Base-by-base conservation (phyloP, 2,797 vertebrate genomes). In the Clarias fuscus region DNA sequence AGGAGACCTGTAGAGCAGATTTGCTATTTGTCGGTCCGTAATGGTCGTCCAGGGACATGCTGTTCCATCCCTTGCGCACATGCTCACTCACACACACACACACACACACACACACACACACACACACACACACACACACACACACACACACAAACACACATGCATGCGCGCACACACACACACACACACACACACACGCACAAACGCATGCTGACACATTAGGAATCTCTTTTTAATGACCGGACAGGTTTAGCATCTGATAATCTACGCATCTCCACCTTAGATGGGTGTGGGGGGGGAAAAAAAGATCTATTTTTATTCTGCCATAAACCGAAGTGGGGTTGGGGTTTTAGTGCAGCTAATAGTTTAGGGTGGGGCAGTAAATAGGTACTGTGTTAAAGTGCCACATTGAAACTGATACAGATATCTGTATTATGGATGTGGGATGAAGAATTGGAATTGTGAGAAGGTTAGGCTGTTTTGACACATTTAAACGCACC, bases 401-500 rank as follows among this genome's bases (percentile, higher is more conserved):
- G 59, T 82, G 76, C 72, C 75, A 68, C 71, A 84, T 72, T 83
- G 71, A 88, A 70, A 84, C 72, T 1, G 40, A 56, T 56, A 56
- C 53, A 73, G 82, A 58, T 86, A 83, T 87, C 86, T 85, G 68
- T 81, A 84, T 85, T 82, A 78, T 75, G 43, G 86, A 37, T 40
- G 82, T 22, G 11, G 64, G 80, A 84, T 87, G 75, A 71, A 61
- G 79, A 79, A 70, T 78, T 84, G 77, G 88, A 88, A 82, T 61
- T 88, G 75, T 89, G 83, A 75, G 89, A 86, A 88, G 90, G 83
- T 62, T 83, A 84, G 88, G 88, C 84, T 81, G 78, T 88, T 79
- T 84, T 88, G 90, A 91, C 89, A 89, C 84, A 67, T 84, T 90
- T 83, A 87, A 85, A 88, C 48, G 78, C 84, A 84, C 83, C 85